Conservation (phyloP, 2,888 invertebrate genomes). For the Celastrina argiolus region DNA sequence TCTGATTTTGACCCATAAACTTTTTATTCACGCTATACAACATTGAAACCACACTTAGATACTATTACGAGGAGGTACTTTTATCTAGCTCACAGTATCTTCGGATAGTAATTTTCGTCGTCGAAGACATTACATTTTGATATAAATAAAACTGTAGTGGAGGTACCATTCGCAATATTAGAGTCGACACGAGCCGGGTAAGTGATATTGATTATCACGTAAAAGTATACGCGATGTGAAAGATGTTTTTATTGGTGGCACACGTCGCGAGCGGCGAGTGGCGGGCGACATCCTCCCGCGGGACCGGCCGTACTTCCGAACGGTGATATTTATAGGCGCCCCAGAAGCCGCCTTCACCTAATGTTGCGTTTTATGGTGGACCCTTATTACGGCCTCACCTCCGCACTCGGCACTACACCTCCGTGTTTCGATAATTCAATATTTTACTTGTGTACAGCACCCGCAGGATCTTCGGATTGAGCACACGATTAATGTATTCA, state of each 20-base stretch:
- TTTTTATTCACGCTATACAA: background rate
- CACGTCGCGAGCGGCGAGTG: constrained; percentile 64
- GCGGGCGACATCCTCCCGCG: constrained; percentile 69
- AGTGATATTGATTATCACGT: constrained; percentile 62
- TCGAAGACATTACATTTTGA: background rate
- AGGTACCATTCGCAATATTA: constrained; percentile 51
- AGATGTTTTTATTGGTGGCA: constrained; percentile 72
- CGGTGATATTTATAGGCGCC: constrained; percentile 76
- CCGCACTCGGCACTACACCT: constrained; percentile 21
- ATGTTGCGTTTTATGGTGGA: constrained; percentile 75
- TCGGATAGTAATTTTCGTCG: background rate
- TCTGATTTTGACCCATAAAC: no score
- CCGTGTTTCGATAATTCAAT: constrained; percentile 15
- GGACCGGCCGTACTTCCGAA: constrained; percentile 75
- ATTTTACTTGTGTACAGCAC: background rate
- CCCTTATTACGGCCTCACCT: constrained; percentile 70
- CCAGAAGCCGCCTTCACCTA: constrained; percentile 76
- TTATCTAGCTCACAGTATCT: background rate
- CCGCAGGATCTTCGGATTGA: background rate
- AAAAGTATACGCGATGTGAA: constrained; percentile 51
- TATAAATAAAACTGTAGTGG: constrained; percentile 44
- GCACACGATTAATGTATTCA: background rate
- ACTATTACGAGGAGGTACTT: no score
- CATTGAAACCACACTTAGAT: background rate
- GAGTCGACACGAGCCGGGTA: constrained; percentile 41